phyloP scores from a whole-genome alignment of 2,113 vertebrate genomes.

The Cephalopterus ornatus region DNA sequence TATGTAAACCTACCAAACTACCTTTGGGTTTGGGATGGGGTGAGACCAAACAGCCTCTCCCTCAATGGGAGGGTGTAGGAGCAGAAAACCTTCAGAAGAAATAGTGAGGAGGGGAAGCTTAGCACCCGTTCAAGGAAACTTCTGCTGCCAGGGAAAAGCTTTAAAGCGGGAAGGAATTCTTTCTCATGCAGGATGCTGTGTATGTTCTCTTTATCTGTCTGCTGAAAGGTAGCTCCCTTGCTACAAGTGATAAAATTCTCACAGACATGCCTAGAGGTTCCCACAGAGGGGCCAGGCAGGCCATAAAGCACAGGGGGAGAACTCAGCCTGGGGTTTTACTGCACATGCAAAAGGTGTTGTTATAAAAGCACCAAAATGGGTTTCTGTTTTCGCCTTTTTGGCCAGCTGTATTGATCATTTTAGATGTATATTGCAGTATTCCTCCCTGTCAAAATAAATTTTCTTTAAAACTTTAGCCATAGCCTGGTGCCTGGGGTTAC shows the following conservation, averaged over 20 bases:
- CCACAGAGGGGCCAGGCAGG: background rate
- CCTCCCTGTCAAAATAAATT: background rate
- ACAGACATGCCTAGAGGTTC: background rate
- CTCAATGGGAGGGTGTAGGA: accelerated
- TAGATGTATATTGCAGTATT: background rate
- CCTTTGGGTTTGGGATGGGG: background rate
- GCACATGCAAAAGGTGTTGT: background rate
- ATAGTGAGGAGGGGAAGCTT: background rate
- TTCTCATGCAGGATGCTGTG: background rate
- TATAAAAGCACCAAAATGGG: background rate
- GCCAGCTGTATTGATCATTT: background rate
- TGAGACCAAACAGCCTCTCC: background rate
- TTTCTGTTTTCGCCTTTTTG: background rate
- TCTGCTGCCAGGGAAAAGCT: background rate
- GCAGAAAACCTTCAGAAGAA: background rate
- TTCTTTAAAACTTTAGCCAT: background rate
- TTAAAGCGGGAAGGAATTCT: background rate
- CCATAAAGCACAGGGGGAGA: background rate
- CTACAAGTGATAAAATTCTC: background rate
- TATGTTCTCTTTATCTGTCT: background rate
- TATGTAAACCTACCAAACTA: background rate
- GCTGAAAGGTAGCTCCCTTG: background rate
- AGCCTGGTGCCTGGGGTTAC: background rate
- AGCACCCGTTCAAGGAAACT: background rate
- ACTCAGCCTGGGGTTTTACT: background rate